Percentiles rank a stretch among this genome's conserved stretches.
Evolutionary conservation across 2,113 vertebrate species (phyloP).

Genomic region (Pardalotus punctatus): DNA sequence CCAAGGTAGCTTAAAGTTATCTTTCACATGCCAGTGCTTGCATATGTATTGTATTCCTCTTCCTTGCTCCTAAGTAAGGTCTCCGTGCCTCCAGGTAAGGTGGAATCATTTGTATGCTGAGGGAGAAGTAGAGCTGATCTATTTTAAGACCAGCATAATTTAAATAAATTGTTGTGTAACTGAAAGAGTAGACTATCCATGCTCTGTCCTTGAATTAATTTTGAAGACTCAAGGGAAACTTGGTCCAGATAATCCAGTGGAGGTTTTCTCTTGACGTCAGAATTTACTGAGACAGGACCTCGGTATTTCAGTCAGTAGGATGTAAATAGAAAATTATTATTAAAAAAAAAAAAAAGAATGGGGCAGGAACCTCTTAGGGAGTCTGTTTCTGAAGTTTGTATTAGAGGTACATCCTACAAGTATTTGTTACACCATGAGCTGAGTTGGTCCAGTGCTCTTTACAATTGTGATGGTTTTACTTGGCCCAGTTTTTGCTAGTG

Average conservation of each 20-base stretch:
- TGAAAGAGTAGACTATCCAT: background rate
- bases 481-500: no score
- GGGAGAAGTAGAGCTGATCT: background rate
- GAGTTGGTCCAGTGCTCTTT: background rate
- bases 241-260: background rate
- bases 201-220: background rate
- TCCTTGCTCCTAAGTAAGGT: background rate
- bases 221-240: background rate
- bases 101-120: background rate
- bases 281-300: background rate
- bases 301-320: background rate
- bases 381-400: background rate
- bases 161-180: background rate
- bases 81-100: background rate
- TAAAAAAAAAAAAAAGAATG: background rate
- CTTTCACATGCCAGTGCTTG: background rate
- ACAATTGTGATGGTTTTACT: no score
- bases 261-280: background rate
- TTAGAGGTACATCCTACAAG: background rate
- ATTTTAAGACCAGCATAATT: background rate
- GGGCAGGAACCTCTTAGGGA: background rate
- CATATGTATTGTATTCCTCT: background rate
- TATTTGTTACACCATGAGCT: background rate
- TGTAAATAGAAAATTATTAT: background rate
- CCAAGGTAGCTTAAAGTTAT: background rate